Base-by-base conservation (phyloP, 2,888 invertebrate species). In the Sinotaia quadrata region DNA sequence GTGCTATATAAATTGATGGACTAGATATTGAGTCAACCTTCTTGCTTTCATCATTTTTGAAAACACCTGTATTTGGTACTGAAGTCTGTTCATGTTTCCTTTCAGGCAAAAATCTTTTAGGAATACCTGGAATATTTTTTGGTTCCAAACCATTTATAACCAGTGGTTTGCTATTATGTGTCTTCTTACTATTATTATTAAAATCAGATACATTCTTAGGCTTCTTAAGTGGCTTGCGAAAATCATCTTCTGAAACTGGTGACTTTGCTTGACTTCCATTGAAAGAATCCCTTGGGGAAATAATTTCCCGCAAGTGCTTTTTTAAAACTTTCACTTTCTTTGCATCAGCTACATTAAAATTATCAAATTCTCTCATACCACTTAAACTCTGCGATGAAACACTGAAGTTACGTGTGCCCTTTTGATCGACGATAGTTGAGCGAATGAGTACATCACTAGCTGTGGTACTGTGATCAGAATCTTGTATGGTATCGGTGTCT, bases 291-390 rank as follows among this genome's bases (percentile, higher is more conserved):
- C 51, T 73, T 7, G 83, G 82, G 24, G 81, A 79, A 36, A 77
- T 75, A 12, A 84, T 83, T 68, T 84, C 83, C 61, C 77, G 69
- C 59, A 84, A 68, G 47, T 77, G 76, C 67, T 81, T 80, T 37
- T 79, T 78, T 1, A 82, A 81, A 31, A 83, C 76, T 69, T 82
- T 83, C 4, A 83, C 79, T 58, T 77, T 82, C 31, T 79, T 77
- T 7, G 79, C 79, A 41, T 78, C 79, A 33, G 76, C 75, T 15
- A 73, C 77, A 62, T 82, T 80, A 29, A 82, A 80, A 68, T 80
- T 81, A 54, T 81, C 79, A 7, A 73, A 69, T 37, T 78, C 77
- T 47, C 69, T 69, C 31, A 76, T 77, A 51, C 75, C 69, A 51
- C 74, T 74, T 27, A 77, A 76, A 49, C 73, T 78, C 44, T 78